Percentiles rank a stretch among this genome's conserved stretches.
Conservation (phyloP, 2,888 invertebrate genomes). For the Euspilapteryx auroguttella region DNA sequence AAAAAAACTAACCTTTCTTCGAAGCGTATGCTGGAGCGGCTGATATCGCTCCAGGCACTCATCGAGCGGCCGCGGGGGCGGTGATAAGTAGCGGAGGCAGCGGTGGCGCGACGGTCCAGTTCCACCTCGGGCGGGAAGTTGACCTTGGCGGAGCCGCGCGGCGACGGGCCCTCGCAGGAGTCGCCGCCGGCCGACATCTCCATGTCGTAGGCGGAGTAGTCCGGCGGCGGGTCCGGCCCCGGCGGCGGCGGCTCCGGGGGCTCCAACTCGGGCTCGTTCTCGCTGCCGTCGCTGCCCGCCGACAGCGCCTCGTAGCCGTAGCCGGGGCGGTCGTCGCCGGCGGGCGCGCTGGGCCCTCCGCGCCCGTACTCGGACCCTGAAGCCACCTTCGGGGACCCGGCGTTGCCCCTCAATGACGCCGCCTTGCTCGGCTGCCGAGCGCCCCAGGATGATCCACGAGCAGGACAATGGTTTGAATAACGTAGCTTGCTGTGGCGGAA, state of each 20-base stretch:
- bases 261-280: slow-evolving; percentile 25
- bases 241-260: too few relatives aligned
- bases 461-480: slow-evolving; percentile 41
- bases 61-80: slow-evolving; percentile 71
- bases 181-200: slow-evolving; percentile 43
- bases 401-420: slow-evolving; percentile 49
- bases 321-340: slow-evolving; percentile 43
- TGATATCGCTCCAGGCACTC: slow-evolving; percentile 89
- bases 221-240: slow-evolving; percentile 38
- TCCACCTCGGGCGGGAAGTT: slow-evolving; percentile 66
- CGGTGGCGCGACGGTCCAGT: slow-evolving; percentile 43
- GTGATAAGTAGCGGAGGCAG: slow-evolving; percentile 44
- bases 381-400: slow-evolving; percentile 39
- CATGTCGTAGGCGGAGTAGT: slow-evolving; percentile 47
- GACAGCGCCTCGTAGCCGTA: slow-evolving; percentile 55
- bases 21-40: slow-evolving; percentile 79
- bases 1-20: slow-evolving; percentile 67
- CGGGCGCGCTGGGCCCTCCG: slow-evolving; percentile 22
- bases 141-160: slow-evolving; percentile 62
- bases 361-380: slow-evolving; percentile 31
- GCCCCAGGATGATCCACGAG: slow-evolving; percentile 34
- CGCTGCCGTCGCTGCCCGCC: slow-evolving; percentile 50
- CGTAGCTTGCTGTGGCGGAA: slow-evolving; percentile 53
- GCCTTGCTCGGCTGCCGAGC: slow-evolving; percentile 35
- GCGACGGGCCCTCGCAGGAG: slow-evolving; percentile 41